A percentile compares a stretch with the other conserved stretches of the same genome.
phyloP scores from a whole-genome alignment of 2,113 vertebrate genomes.

The Pachypanchax playfairii region DNA sequence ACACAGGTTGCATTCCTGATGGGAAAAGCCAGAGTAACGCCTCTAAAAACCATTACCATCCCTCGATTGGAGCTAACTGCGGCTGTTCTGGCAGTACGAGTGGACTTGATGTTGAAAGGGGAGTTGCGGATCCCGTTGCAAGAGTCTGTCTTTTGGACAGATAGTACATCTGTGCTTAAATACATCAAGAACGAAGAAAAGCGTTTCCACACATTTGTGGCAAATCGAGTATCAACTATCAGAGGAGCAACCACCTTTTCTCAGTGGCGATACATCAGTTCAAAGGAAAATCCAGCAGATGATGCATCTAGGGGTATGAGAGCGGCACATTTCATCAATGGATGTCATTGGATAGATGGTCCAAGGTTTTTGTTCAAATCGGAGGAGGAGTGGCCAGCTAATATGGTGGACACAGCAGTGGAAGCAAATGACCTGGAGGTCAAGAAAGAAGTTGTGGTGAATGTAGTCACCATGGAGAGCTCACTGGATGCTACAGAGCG shows the following conservation, averaged over 20 bases:
- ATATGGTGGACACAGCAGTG: too few relatives aligned
- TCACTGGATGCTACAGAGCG: too few relatives aligned
- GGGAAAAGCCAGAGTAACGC: neutral
- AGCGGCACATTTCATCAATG: neutral
- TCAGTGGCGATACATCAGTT: neutral
- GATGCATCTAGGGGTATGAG: neutral
- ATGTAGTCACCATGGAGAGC: too few relatives aligned
- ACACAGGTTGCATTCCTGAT: neutral
- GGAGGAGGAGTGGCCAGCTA: too few relatives aligned
- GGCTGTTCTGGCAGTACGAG: neutral
- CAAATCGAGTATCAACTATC: neutral
- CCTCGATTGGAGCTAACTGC: neutral
- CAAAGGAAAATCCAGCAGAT: conserved; percentile 3
- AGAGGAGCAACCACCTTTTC: neutral
- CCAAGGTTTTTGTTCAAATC: neutral
- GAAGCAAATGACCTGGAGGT: too few relatives aligned
- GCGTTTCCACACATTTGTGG: neutral
- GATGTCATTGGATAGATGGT: neutral
- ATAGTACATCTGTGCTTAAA: neutral
- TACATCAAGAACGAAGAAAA: neutral
- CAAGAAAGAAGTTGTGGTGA: too few relatives aligned
- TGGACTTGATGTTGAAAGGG: neutral
- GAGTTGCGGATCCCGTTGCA: neutral
- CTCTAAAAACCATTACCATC: neutral
- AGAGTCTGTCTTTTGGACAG: conserved; percentile 5